A percentile compares a stretch with the other conserved stretches of the same genome.
Evolutionary conservation across 2,113 vertebrate genomes (phyloP).

Genomic region (Semicossyphus pulcher): DNA sequence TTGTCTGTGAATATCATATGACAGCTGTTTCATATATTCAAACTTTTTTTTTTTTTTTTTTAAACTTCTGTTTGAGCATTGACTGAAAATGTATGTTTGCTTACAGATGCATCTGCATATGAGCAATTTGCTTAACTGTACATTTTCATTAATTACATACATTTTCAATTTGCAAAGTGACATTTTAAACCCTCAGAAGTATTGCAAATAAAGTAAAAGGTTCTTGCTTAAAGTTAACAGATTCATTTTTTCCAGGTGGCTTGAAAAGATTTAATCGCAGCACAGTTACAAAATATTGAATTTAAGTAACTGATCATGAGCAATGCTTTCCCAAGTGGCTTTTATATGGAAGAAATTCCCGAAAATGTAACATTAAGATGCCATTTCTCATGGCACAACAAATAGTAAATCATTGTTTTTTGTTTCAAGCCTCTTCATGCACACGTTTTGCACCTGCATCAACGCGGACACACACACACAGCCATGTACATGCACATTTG

Average conservation of each 20-base stretch:
- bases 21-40: conserved; percentile 1
- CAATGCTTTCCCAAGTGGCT: background rate
- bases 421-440: background rate
- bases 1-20: background rate
- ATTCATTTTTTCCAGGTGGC: background rate
- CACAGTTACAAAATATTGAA: background rate
- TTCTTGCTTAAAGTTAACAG: background rate
- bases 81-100: background rate
- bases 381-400: background rate
- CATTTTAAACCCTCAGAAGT: background rate
- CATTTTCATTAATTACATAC: background rate
- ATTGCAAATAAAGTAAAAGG: background rate
- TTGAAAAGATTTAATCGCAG: background rate
- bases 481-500: background rate
- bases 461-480: too few relatives aligned
- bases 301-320: background rate
- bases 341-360: background rate
- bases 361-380: too few relatives aligned
- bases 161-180: background rate
- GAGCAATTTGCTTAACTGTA: background rate
- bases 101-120: background rate
- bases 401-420: background rate
- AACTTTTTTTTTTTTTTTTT: background rate
- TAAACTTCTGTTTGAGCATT: background rate
- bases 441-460: background rate